Evolutionary conservation across 2,888 invertebrate species (phyloP), one percentile per base, ranked within the genome.

Genomic region (Perizoma affinitatum): DNA sequence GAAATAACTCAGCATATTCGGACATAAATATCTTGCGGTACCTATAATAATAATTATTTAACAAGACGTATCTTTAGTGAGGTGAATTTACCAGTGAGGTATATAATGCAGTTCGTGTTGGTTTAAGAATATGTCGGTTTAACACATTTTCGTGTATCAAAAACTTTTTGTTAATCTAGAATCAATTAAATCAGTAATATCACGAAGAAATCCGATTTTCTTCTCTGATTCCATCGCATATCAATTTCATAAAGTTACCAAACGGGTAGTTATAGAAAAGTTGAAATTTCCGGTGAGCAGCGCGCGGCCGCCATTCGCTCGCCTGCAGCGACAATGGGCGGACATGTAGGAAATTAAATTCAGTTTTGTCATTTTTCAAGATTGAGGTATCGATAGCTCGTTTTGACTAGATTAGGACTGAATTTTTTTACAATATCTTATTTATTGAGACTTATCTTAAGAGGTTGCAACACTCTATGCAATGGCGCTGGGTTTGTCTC

Each of bases 341-440:
- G 77, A 82, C 78, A 79, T 74, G 71, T 67, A 65, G 73, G 72
- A 80, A 79, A 80, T 79, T 80, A 70, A 79, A 74, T 75, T 73
- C 47, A 59, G 54, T 65, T 61, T 50, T 36, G 55, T 52, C 46
- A 41, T 62, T 54, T 58, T 52, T 49, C 6, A 45, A 58, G 63
- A 54, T 54, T 7, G 9, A 49, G 52, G 46, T 49, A 54, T 36
- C 45, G 53, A 56, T 46, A 54, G 45, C 33, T 5, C 44, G 22
- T 22, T 22, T 22, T 22, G 3, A 22, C 22, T 22, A 45, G 5
- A 11, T 38, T 38, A 3, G 38, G 22, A 2, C 22, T 22, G 22
- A 2, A 22, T 22, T 22, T 22, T 22, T 22, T 22, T 22, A 22
- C 22, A 1, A 22, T 22, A 22, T 22, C 3, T 22, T 2, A 2